Evolutionary conservation across 2,888 invertebrate genomes (phyloP).

Genomic region (Amiota communis): DNA sequence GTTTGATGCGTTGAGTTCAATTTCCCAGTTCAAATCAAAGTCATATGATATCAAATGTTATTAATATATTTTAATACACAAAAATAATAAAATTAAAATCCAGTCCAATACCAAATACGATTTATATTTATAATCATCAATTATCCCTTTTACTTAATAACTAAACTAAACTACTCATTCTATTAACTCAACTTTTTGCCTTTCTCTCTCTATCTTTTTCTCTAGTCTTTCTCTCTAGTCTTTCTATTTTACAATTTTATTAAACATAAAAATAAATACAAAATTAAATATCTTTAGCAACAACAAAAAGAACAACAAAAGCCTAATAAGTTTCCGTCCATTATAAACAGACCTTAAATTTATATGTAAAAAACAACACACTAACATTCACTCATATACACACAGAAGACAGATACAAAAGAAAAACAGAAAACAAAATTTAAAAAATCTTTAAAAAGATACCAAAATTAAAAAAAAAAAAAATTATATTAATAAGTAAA

Average conservation of each 20-base stretch:
- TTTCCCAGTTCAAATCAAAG: no score
- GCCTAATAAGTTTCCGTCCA: conserved; percentile 73
- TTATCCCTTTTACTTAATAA: neutral
- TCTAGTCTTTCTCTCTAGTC: neutral
- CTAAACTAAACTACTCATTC: no score
- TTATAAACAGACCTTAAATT: conserved; percentile 73
- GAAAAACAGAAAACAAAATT: conserved; percentile 30
- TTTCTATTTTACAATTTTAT: no score
- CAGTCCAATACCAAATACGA: neutral
- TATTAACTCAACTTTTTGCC: no score
- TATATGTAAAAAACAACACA: conserved; percentile 56
- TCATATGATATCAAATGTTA: no score
- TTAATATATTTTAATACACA: no score
- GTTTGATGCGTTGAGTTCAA: no score
- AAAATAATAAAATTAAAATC: neutral
- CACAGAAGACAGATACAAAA: conserved; percentile 27
- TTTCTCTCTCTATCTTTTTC: neutral
- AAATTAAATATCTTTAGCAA: conserved; percentile 30
- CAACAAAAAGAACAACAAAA: conserved; percentile 50
- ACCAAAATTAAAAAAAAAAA: conserved; percentile 34
- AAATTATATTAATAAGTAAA: conserved; percentile 29
- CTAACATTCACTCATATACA: no score
- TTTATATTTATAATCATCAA: neutral
- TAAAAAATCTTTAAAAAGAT: conserved; percentile 9
- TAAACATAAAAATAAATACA: conserved; percentile 6